A percentile compares a stretch with the other conserved stretches of the same genome.
phyloP scores from a whole-genome alignment of 2,888 invertebrate species.

The Thera obeliscata region DNA sequence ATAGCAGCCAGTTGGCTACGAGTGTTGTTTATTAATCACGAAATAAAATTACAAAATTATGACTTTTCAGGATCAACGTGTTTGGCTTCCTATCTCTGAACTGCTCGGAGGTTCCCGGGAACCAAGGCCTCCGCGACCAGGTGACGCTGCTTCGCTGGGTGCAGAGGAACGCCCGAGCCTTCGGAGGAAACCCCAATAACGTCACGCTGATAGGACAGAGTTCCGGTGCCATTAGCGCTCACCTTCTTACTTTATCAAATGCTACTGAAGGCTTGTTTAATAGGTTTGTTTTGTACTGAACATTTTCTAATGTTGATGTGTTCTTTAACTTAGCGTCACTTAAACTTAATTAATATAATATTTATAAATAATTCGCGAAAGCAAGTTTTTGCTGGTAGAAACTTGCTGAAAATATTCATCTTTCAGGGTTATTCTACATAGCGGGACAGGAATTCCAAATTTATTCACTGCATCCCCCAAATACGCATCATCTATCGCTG shows the following conservation, averaged over 20 bases:
- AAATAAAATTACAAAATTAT: not conserved
- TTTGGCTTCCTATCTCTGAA: slow-evolving; percentile 78
- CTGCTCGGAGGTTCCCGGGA: slow-evolving; percentile 67
- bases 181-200: slow-evolving; percentile 72
- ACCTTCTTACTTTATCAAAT: slow-evolving; percentile 64
- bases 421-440: slow-evolving; percentile 40
- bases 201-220: slow-evolving; percentile 77
- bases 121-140: slow-evolving; percentile 73
- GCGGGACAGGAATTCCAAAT: slow-evolving; percentile 42
- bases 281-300: slow-evolving; percentile 48
- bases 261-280: slow-evolving; percentile 65
- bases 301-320: no score
- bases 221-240: slow-evolving; percentile 66
- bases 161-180: slow-evolving; percentile 61
- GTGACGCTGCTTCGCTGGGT: slow-evolving; percentile 75
- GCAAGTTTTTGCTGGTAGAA: no score
- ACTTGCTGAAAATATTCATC: no score
- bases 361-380: no score
- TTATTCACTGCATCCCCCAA: slow-evolving; percentile 38
- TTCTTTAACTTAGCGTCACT: no score
- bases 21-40: no score
- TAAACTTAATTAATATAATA: no score
- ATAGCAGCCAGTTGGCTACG: not conserved
- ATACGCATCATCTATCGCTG: slow-evolving; percentile 37
- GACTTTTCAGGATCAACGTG: slow-evolving; percentile 64